phyloP scores from a whole-genome alignment of 2,113 vertebrate species.

The Drymodes brunneopygia region DNA sequence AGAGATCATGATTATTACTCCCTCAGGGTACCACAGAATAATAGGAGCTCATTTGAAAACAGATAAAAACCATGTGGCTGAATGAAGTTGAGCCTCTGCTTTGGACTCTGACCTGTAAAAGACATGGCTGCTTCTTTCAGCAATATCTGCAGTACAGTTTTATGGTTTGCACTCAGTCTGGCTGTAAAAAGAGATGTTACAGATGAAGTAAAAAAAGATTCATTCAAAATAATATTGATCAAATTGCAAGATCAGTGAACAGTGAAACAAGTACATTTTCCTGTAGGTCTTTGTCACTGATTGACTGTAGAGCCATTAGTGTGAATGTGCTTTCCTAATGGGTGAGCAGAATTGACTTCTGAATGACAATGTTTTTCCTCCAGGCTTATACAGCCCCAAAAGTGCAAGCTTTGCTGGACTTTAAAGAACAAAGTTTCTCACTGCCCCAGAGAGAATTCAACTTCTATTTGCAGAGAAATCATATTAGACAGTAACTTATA shows the following conservation, averaged over 20 bases:
- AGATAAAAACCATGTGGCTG: neutral
- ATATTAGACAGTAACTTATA: neutral
- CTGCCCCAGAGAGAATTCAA: neutral
- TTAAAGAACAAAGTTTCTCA: conserved; percentile 8
- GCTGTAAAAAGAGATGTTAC: conserved; percentile 32
- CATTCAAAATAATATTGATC: conserved; percentile 69
- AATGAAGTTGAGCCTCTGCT: conserved; percentile 5
- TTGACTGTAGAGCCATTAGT: conserved; percentile 40
- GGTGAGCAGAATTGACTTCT: conserved; percentile 58
- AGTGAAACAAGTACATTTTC: conserved; percentile 59
- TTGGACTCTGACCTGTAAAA: neutral
- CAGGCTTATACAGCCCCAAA: neutral
- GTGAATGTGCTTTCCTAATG: conserved; percentile 56
- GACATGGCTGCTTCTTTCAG: neutral
- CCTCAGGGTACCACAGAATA: neutral
- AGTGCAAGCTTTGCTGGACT: conserved; percentile 49
- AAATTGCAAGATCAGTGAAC: conserved; percentile 61
- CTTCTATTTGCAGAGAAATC: neutral
- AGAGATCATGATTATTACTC: neutral
- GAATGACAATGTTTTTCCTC: conserved; percentile 54
- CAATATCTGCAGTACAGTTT: neutral
- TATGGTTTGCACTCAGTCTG: neutral
- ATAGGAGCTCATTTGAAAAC: neutral
- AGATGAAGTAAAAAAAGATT: conserved; percentile 38
- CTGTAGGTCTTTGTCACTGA: conserved; percentile 44